phyloP scores from a whole-genome alignment of 1,140 invertebrate genomes.

The Akabosia matsudoensis region DNA sequence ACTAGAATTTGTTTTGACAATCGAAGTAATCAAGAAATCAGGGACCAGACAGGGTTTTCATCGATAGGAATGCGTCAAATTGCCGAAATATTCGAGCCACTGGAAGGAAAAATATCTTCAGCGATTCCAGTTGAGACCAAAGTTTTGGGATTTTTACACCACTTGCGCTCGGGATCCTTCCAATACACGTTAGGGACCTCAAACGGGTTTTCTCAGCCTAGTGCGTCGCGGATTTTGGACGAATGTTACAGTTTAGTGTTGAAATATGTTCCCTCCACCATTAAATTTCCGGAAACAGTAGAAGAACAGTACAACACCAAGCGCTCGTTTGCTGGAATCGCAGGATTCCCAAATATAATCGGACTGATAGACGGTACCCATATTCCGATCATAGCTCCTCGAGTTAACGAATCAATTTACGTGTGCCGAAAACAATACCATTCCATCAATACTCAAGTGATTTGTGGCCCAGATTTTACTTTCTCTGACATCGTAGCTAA shows the following conservation, averaged over 20 bases:
- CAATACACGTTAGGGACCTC: constrained; percentile 27
- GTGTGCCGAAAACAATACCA: constrained; percentile 34
- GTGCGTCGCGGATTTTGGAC: constrained; percentile 10
- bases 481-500: constrained; percentile 50
- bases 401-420: constrained; percentile 14
- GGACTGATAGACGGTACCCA: constrained; percentile 48
- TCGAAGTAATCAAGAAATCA: no score
- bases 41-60: no score
- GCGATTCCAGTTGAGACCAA: constrained; percentile 30
- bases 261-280: neutral
- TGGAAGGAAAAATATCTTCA: neutral
- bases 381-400: constrained; percentile 44
- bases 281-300: constrained; percentile 15
- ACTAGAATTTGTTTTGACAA: no score
- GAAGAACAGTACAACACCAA: neutral
- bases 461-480: constrained; percentile 49
- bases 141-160: constrained; percentile 18
- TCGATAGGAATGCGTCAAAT: neutral
- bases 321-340: constrained; percentile 1
- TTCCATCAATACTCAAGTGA: constrained; percentile 38
- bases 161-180: constrained; percentile 32
- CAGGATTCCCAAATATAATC: constrained; percentile 34
- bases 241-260: neutral
- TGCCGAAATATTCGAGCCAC: neutral
- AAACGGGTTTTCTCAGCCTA: constrained; percentile 25